phyloP scores from a whole-genome alignment of 2,888 invertebrate species.

The Geotrupes spiniger region DNA sequence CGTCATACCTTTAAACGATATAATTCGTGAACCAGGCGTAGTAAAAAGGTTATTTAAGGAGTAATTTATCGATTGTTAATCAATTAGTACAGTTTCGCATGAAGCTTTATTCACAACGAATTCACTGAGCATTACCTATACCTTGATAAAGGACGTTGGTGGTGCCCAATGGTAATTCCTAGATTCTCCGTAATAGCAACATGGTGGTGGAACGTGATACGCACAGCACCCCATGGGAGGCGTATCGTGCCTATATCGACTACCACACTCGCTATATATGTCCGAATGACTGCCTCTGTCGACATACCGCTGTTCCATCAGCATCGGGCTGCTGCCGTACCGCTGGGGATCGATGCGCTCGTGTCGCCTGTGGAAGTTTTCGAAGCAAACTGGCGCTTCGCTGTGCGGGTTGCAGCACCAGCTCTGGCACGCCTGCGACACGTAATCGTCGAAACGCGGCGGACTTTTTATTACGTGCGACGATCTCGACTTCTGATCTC shows the following conservation, averaged over 20 bases:
- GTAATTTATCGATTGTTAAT: no score
- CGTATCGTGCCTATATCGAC: slow-evolving; percentile 26
- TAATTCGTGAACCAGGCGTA: no score
- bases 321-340: slow-evolving; percentile 52
- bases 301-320: slow-evolving; percentile 41
- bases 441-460: slow-evolving; percentile 43
- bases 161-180: slow-evolving; percentile 42
- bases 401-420: slow-evolving; percentile 44
- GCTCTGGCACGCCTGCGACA: slow-evolving; percentile 35
- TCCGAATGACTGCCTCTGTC: slow-evolving; percentile 48
- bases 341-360: slow-evolving; percentile 52
- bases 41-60: no score
- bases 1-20: no score
- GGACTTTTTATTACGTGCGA: slow-evolving; percentile 52
- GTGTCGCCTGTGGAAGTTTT: slow-evolving; percentile 60
- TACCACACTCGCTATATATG: slow-evolving; percentile 42
- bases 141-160: slow-evolving; percentile 26
- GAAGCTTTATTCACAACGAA: no score
- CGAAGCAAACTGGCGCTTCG: slow-evolving; percentile 48
- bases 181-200: slow-evolving; percentile 42
- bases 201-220: slow-evolving; percentile 44
- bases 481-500: slow-evolving; percentile 64
- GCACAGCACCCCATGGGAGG: slow-evolving; percentile 42
- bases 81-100: no score
- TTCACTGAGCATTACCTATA: no score